Base-by-base conservation (phyloP, 2,797 vertebrate species). In the Propithecus perrieri region DNA sequence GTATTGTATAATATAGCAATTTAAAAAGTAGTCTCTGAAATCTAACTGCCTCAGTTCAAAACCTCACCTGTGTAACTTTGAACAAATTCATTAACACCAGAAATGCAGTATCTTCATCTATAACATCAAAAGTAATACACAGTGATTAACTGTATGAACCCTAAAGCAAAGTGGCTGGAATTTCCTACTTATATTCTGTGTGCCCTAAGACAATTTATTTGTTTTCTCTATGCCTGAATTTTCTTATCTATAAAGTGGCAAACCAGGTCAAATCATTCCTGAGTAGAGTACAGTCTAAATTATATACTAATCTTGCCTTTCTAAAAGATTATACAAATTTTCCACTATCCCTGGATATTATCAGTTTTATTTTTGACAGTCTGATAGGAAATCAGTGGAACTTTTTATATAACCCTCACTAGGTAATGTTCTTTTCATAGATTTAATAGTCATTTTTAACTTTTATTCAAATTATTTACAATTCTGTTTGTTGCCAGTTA, bases 171-270 rank as follows among this genome's bases (percentile, higher is more conserved):
- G 76, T 78, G 28, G 24, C n/a, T 46, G 48, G 5, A 74, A 24
- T 80, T 94, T 85, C 30, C 69, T 79, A 75, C 33, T 90, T 89
- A 81, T 14, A 89, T 74, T 91, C 48, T 94, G n/a, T 55, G 46
- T 67, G 74, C 83, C 26, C 17, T n/a, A 93, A 85, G 67, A 61
- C 50, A 69, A 96, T 89, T 61, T 88, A 59, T 18, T 38, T 48
- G 76, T 80, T 72, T 89, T 91, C 48, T 65, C 61, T 81, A 41
- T 81, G 57, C 24, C 57, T 92, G 35, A 55, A 78, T 79, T 85
- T 95, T 72, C n/a, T 94, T n/a, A 48, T 83, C 30, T 85, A 89
- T 92, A 24, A 92, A 97, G 85, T 63, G 63, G 28, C 17, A 86
- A 83, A n/a, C n/a, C n/a, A 91, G 15, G n/a, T 65, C 93, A 92